These are phyloP conservation scores for Geodia barretti DNA, from an alignment of 37 sponge, comb jelly and placozoan genomes.

Conservation along the genomic window DNA sequence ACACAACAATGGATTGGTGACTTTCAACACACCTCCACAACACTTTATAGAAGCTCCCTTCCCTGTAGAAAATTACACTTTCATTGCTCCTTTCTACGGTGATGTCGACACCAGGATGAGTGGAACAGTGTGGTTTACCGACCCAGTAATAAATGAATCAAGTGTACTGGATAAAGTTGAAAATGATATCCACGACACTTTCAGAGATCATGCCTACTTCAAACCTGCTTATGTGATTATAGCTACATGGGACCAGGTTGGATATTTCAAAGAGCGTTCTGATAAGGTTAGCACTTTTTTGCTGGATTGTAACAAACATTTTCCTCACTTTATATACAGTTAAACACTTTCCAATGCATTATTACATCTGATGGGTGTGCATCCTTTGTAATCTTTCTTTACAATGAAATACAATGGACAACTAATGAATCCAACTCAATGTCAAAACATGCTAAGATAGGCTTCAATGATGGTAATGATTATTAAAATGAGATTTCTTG, in stretches of 20 bases:
- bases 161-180: background rate
- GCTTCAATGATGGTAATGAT: conserved; percentile 25
- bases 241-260: background rate
- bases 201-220: background rate
- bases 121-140: background rate
- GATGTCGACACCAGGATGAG: background rate
- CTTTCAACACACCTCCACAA: background rate
- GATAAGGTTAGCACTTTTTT: too few species aligned
- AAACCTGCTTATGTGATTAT: background rate
- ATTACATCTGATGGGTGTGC: background rate
- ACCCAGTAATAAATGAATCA: background rate
- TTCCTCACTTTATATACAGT: background rate
- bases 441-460: background rate
- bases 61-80: background rate
- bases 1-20: background rate
- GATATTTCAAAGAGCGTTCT: background rate
- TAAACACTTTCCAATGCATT: background rate
- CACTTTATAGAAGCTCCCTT: background rate
- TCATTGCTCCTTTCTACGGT: background rate
- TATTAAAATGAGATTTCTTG: too few species aligned
- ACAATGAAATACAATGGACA: background rate
- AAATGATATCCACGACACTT: background rate
- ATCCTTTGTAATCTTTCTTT: background rate
- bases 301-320: too few species aligned
- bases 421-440: background rate